These are phyloP conservation scores for Enteromius anoplus DNA, from an alignment of 2,797 vertebrate species.

Conservation along the genomic window DNA sequence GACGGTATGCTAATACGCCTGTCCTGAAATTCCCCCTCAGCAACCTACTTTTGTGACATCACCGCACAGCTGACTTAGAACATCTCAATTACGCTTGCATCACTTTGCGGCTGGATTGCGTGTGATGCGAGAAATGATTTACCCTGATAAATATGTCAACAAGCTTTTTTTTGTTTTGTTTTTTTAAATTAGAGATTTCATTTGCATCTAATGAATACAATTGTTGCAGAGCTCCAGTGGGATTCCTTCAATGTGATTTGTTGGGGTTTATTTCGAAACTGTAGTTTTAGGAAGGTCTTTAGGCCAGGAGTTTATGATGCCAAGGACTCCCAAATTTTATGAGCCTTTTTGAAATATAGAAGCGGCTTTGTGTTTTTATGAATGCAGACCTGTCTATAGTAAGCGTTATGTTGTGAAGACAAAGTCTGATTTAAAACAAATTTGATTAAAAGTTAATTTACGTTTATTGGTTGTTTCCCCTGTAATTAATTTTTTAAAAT, in stretches of 20 bases:
- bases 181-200: slow-evolving; percentile 12
- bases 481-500: neutral
- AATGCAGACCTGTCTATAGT: neutral
- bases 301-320: neutral
- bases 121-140: slow-evolving; percentile 28
- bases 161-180: slow-evolving; percentile 19
- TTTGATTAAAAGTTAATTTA: neutral
- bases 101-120: slow-evolving; percentile 33
- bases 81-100: slow-evolving; percentile 43
- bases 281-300: slow-evolving; percentile 14
- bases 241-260: slow-evolving; percentile 9
- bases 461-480: neutral
- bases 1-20: slow-evolving; percentile 31
- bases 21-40: slow-evolving; percentile 46
- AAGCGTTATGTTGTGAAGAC: neutral
- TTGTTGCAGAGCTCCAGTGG: slow-evolving; percentile 7
- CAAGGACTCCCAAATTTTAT: neutral
- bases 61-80: slow-evolving; percentile 34
- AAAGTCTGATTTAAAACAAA: neutral
- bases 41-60: slow-evolving; percentile 44
- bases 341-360: neutral
- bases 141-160: slow-evolving; percentile 35
- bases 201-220: slow-evolving; percentile 43
- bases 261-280: neutral
- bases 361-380: neutral